Conservation (phyloP, 2,888 invertebrate species). For the Lobophora halterata region DNA sequence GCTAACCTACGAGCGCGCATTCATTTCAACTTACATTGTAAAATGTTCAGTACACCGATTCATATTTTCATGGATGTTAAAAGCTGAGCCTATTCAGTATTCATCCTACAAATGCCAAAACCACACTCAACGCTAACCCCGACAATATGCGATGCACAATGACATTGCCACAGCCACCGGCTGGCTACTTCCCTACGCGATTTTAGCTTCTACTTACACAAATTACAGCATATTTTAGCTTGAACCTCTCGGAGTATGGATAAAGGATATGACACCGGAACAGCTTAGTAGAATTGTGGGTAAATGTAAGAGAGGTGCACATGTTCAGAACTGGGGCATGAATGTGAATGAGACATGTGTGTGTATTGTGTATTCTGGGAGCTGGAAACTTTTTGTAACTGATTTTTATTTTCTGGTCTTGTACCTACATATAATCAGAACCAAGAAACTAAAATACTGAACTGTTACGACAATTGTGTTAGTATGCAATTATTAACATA, state of each 20-base stretch:
- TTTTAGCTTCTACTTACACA: conserved; percentile 1
- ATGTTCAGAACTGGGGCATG: conserved; percentile 14
- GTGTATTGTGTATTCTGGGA: no score
- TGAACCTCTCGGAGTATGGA: conserved; percentile 1
- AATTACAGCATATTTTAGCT: conserved; percentile 8
- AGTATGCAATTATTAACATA: no score
- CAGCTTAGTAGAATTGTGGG: conserved; percentile 17
- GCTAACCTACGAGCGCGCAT: no score
- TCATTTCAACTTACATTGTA: conserved; percentile 7
- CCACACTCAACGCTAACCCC: conserved; percentile 18
- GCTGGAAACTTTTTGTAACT: conserved; percentile 1
- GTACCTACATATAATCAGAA: no score
- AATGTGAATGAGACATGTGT: conserved; percentile 5
- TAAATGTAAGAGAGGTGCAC: conserved; percentile 19
- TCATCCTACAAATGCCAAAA: conserved; percentile 24
- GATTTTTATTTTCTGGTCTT: conserved; percentile 5
- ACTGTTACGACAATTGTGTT: no score
- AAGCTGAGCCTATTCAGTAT: conserved; percentile 13
- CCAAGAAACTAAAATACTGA: no score
- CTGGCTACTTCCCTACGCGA: conserved; percentile 3
- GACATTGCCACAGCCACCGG: conserved; percentile 12
- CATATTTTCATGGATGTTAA: conserved; percentile 11
- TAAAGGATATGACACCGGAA: conserved; percentile 11
- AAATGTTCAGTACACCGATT: conserved; percentile 7
- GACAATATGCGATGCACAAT: conserved; percentile 23